A percentile compares a stretch with the other conserved stretches of the same genome.
Conservation (phyloP, 2,888 invertebrate genomes). For the Pollenia labialis region DNA sequence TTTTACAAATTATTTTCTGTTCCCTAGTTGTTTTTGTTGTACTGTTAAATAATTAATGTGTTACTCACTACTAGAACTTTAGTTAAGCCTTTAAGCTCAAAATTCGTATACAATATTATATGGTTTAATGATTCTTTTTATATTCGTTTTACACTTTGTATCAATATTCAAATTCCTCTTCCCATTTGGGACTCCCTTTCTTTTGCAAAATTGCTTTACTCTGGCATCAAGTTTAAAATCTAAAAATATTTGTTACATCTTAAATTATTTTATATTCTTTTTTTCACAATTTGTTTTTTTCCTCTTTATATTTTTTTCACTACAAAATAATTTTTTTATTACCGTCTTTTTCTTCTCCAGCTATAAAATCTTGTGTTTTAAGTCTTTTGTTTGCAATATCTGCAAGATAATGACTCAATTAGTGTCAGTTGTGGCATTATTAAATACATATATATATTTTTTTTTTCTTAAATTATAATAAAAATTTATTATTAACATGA, state of each 20-base stretch:
- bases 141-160: no score
- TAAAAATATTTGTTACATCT: slow-evolving; percentile 29
- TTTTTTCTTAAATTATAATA: slow-evolving; percentile 32
- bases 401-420: slow-evolving; percentile 70
- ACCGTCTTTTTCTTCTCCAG: not conserved
- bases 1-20: no score
- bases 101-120: no score
- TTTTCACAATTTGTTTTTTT: not conserved
- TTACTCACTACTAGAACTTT: no score
- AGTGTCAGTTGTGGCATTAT: slow-evolving; percentile 68
- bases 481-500: slow-evolving; percentile 58
- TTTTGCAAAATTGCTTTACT: slow-evolving; percentile 3
- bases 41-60: no score
- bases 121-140: no score
- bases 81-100: no score
- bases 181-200: not conserved
- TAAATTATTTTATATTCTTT: slow-evolving; percentile 11
- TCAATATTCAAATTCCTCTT: not conserved
- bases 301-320: not conserved
- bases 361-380: not conserved
- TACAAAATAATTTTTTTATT: not conserved
- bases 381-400: slow-evolving; percentile 53
- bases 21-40: no score
- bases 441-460: slow-evolving; percentile 14
- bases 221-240: not conserved